Percentiles rank a stretch among this genome's conserved stretches.
phyloP scores from a whole-genome alignment of 1,140 invertebrate species.

The Steinernema feltiae region DNA sequence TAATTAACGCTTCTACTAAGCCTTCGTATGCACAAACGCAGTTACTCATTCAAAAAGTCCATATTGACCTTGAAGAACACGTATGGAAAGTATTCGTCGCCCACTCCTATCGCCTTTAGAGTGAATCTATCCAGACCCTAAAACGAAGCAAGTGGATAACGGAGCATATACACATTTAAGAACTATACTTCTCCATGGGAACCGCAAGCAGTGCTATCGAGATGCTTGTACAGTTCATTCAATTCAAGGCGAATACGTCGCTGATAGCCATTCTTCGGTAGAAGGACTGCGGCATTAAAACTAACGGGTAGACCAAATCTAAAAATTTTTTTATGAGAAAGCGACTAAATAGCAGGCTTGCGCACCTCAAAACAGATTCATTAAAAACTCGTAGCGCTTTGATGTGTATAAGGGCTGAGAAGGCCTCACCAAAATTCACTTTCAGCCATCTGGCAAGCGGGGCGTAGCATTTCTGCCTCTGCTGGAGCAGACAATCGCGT shows the following conservation, averaged over 20 bases:
- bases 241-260: conserved; percentile 84
- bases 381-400: conserved; percentile 96
- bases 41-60: conserved; percentile 42
- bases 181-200: conserved; percentile 51
- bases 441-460: conserved; percentile 94
- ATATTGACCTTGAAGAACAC: conserved; percentile 58
- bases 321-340: no score
- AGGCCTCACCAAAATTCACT: conserved; percentile 98
- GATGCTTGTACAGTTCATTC: conserved; percentile 83
- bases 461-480: conserved; percentile 96
- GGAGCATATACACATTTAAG: not conserved
- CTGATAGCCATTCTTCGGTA: conserved; percentile 81
- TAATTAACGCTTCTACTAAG: no score
- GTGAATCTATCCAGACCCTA: conserved; percentile 56
- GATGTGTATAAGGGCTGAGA: conserved; percentile 97
- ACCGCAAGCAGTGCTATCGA: conserved; percentile 74
- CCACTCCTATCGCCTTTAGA: conserved; percentile 54
- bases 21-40: no score
- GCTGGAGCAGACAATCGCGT: conserved; percentile 87
- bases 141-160: conserved; percentile 24
- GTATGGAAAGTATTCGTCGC: conserved; percentile 57
- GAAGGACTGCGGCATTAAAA: conserved; percentile 89
- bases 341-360: no score
- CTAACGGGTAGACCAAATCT: conserved; percentile 92
- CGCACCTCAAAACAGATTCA: conserved; percentile 93